Base-by-base conservation (phyloP, 2,888 invertebrate species). In the Hirtodrosophila duncani region DNA sequence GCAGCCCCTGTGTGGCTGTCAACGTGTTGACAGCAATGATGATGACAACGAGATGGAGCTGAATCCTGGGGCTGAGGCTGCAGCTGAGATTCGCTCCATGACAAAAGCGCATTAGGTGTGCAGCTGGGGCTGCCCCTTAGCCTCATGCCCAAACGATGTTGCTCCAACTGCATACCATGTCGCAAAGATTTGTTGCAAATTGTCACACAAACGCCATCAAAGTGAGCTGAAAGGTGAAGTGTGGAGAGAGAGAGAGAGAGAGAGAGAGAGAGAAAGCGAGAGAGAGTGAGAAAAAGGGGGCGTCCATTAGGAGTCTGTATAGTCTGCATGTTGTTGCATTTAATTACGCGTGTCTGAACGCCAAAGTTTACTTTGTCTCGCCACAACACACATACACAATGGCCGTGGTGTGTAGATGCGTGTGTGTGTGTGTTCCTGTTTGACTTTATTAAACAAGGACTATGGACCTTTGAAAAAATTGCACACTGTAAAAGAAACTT, bases 141-240 rank as follows among this genome's bases (percentile, higher is more conserved):
- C 31, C 36, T 37, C 23, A 17, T 23, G 23, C 39, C 34, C 24
- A 11, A 7, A 10, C 8, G 24, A 34, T 38, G 30, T 33, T 61
- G 61, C 63, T 55, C 41, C n/a, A n/a, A 36, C 51, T 51, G 71
- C 77, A 75, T 52, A 43, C 42, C 29, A 43, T 61, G 68, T 71
- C 49, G 72, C 72, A 70, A 59, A 72, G 67, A 70, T 77, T 75
- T 75, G 71, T 63, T 67, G 67, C 71, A 71, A 75, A 75, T 67
- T 53, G 53, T 68, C 65, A 44, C 45, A 60, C 48, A 51, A 27
- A 43, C 30, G 21, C 8, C 6, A 30, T 1, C 30, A 42, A 20
- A 17, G 23, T 23, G 16, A 30, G 3, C 20, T 6, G 11, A 11
- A 14, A 1, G 27, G 2, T 18, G 1, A n/a, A 8, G 6, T 8